Conservation (phyloP, 2,888 invertebrate genomes). For the Lathronympha strigana region DNA sequence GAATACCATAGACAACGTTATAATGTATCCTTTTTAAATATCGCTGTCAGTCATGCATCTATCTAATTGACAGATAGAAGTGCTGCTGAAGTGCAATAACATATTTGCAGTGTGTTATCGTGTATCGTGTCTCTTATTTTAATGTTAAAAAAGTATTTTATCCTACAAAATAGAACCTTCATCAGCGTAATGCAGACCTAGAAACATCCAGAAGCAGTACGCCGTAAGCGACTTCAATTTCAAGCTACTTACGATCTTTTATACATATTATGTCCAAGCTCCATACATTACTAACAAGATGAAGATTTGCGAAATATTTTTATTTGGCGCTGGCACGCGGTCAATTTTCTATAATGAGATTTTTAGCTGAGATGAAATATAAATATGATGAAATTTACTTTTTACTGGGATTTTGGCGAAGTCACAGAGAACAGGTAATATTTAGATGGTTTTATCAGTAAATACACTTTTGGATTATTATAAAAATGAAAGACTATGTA, state of each 20-base stretch:
- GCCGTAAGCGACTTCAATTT: neutral
- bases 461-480: too few relatives aligned
- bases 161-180: slow-evolving; percentile 11
- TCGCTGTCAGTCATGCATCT: too few relatives aligned
- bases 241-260: neutral
- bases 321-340: slow-evolving; percentile 1
- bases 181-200: slow-evolving; percentile 7
- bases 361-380: slow-evolving; percentile 13
- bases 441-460: too few relatives aligned
- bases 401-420: slow-evolving; percentile 1
- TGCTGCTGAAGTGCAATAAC: too few relatives aligned
- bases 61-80: too few relatives aligned
- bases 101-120: neutral
- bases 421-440: neutral
- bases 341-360: slow-evolving; percentile 23
- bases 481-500: too few relatives aligned
- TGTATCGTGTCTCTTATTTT: neutral
- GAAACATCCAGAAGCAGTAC: neutral
- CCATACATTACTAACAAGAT: slow-evolving; percentile 9
- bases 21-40: too few relatives aligned
- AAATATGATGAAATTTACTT: slow-evolving; percentile 11
- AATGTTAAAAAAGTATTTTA: neutral
- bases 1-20: too few relatives aligned
- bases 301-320: slow-evolving; percentile 15
- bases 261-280: neutral